Conservation (phyloP, 2,888 invertebrate genomes). For the Aporophyla nigra region DNA sequence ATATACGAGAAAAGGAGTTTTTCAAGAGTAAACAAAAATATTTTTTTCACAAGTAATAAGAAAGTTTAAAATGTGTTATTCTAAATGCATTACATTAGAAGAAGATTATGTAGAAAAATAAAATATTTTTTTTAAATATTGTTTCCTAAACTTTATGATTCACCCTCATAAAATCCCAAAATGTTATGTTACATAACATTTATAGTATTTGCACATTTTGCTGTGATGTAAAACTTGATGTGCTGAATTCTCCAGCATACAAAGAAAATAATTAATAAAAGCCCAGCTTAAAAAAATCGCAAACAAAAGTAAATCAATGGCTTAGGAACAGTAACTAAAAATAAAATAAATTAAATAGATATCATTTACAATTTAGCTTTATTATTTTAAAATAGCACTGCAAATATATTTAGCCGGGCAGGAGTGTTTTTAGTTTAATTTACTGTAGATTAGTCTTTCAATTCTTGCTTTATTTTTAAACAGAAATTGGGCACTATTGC, state of each 20-base stretch:
- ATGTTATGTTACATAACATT: conserved; percentile 3
- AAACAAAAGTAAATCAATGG: conserved; percentile 10
- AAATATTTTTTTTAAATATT: no score
- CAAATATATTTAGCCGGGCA: background rate
- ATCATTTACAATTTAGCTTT: background rate
- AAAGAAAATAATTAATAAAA: background rate
- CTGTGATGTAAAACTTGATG: background rate
- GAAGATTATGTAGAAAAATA: no score
- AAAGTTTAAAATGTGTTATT: no score
- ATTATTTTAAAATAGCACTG: background rate
- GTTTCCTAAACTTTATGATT: no score
- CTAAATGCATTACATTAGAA: no score
- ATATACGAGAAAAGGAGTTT: no score
- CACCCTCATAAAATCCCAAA: background rate
- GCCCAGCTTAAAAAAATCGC: conserved; percentile 15
- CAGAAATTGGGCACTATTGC: background rate
- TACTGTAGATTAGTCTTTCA: background rate
- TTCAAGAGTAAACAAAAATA: no score
- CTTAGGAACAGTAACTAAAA: background rate
- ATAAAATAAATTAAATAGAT: background rate
- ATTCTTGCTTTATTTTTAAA: background rate
- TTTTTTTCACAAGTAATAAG: no score
- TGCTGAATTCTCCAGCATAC: background rate
- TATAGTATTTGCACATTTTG: background rate
- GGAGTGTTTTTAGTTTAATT: background rate